Conservation (phyloP, 1,140 invertebrate species). For the Brachionus calyciflorus region DNA sequence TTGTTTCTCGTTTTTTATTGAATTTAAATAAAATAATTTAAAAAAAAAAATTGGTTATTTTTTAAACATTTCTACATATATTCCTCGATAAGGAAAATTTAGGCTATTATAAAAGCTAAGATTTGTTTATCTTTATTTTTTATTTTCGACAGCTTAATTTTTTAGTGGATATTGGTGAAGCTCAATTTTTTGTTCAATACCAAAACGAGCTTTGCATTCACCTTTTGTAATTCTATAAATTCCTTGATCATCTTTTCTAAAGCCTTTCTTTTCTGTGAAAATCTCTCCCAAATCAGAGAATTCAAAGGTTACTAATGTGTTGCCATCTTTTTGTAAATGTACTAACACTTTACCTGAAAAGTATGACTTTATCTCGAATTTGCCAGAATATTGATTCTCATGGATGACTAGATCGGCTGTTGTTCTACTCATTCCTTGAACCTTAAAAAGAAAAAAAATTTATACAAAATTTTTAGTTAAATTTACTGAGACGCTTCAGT, state of each 20-base stretch:
- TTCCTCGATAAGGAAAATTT: not conserved
- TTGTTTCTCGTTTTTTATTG: too few species aligned
- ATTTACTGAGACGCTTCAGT: too few species aligned
- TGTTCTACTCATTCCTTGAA: slow-evolving; percentile 38
- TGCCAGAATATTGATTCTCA: slow-evolving; percentile 38
- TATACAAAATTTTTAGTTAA: not conserved
- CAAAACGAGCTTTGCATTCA: slow-evolving; percentile 40
- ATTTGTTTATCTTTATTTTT: not conserved
- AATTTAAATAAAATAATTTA: too few species aligned
- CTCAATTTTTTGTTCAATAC: slow-evolving; percentile 39
- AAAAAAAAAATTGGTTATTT: too few species aligned
- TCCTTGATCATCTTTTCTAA: slow-evolving; percentile 8
- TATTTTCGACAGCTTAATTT: not conserved
- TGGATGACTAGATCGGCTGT: slow-evolving; percentile 46
- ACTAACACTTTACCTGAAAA: slow-evolving; percentile 34
- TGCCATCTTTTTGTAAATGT: slow-evolving; percentile 24
- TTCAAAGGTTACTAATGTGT: not conserved
- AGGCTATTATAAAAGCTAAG: not conserved
- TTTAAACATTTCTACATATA: too few species aligned
- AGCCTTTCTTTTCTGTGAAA: slow-evolving; percentile 31
- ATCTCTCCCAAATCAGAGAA: slow-evolving; percentile 31
- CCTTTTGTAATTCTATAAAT: slow-evolving; percentile 35
- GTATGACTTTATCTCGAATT: slow-evolving; percentile 44
- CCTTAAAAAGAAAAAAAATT: not conserved
- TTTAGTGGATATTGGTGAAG: slow-evolving; percentile 29